Conservation (phyloP, 2,888 invertebrate species). For the Nineta flava region DNA sequence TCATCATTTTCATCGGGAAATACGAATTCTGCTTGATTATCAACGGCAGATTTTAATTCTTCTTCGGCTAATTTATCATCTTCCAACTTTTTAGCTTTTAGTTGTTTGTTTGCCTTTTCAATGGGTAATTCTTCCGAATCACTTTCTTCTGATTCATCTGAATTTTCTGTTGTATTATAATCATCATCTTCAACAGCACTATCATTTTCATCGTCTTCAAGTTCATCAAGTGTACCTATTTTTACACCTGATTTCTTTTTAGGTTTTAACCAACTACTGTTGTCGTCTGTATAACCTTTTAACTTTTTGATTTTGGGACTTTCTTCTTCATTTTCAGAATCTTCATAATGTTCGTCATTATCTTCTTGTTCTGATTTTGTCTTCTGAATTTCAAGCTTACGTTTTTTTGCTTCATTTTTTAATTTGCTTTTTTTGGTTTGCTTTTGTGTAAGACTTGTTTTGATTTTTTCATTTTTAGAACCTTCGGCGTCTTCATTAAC, state of each 20-base stretch:
- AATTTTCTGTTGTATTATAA: conserved; percentile 12
- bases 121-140: conserved; percentile 49
- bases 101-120: conserved; percentile 64
- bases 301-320: conserved; percentile 22
- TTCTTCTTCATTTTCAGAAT: conserved; percentile 11
- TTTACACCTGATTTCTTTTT: conserved; percentile 22
- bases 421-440: conserved; percentile 45
- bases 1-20: conserved; percentile 66
- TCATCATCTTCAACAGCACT: conserved; percentile 17
- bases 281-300: conserved; percentile 52
- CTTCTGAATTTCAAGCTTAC: conserved; percentile 22
- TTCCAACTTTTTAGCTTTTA: conserved; percentile 54
- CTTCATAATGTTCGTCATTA: conserved; percentile 23
- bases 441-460: conserved; percentile 52
- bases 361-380: conserved; percentile 6
- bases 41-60: conserved; percentile 68
- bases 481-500: conserved; percentile 26
- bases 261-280: conserved; percentile 51
- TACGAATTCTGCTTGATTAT: conserved; percentile 56
- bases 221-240: conserved; percentile 12
- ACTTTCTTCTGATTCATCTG: conserved; percentile 21
- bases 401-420: conserved; percentile 19
- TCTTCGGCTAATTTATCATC: conserved; percentile 59
- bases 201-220: conserved; percentile 15
- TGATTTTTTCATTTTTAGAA: conserved; percentile 25